Evolutionary conservation across 1,140 invertebrate species (phyloP), one percentile per base, ranked within the genome.

Genomic region (Pogonus chalceus): DNA sequence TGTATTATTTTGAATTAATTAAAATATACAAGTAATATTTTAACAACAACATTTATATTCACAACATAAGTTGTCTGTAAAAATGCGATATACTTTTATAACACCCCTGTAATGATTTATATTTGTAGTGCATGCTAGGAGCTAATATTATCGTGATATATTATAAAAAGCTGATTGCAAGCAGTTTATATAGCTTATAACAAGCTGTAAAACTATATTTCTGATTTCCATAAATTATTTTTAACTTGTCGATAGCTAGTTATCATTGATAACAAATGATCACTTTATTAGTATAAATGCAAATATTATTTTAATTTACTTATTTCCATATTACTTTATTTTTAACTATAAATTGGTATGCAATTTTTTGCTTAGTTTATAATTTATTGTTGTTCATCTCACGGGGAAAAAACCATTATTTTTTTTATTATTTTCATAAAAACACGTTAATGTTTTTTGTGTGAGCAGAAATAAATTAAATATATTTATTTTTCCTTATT

Each of bases 171-270:
- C 18, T 43, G 18, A 7, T 12, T 43, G 37, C 18, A 18, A 10
- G 37, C 9, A 12, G 3, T 12, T 12, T 43, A 12, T 43, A 12
- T 18, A 18, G 9, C 18, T 9, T 43, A 43, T 43, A 43, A 43
- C 37, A 16, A 43, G 37, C 37, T 7, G 4, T 14, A 31, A 31
- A 9, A 43, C 7, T 4, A 43, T 9, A 43, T 43, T 18, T 10
- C 9, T 43, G 37, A 43, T 43, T 43, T 43, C 37, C 37, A 43
- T 43, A 43, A 43, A 43, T 43, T 43, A 31, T 31, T 31, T 31
- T 7, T 31, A 31, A 7, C 26, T 31, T 31, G 26, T 14, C 14
- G 26, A 14, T 31, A 31, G 4, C 4, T 31, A 7, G 7, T 7
- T 7, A 31, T 31, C 7, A 7, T 14, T 31, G 26, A 31, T 31